phyloP scores from a whole-genome alignment of 2,797 vertebrate genomes.

The Semotilus atromaculatus region DNA sequence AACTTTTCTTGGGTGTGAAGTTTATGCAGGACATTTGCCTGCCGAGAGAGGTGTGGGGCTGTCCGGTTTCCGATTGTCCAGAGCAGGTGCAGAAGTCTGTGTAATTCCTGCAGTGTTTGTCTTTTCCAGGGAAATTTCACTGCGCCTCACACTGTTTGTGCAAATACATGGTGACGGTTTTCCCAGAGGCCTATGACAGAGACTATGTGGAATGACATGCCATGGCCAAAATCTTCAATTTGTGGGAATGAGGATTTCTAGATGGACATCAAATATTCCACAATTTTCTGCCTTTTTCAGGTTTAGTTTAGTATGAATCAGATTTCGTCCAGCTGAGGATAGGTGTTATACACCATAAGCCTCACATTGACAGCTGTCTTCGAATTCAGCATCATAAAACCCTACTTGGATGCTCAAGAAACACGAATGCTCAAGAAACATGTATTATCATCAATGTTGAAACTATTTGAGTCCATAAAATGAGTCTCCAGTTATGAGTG shows the following conservation, averaged over 20 bases:
- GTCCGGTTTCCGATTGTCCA: slow-evolving; percentile 28
- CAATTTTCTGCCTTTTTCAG: slow-evolving; percentile 33
- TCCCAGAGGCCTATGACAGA: slow-evolving; percentile 34
- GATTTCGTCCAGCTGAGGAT: not conserved
- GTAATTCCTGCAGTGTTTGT: slow-evolving; percentile 20
- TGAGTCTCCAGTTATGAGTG: not conserved
- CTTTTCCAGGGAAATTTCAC: slow-evolving; percentile 26
- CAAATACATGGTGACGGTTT: not conserved
- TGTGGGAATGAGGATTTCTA: slow-evolving; percentile 31
- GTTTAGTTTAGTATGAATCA: slow-evolving; percentile 31
- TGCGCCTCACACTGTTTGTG: not conserved
- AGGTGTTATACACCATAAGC: not conserved
- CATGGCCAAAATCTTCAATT: slow-evolving; percentile 33
- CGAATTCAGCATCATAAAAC: not conserved
- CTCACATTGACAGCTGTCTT: not conserved
- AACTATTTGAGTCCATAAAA: not conserved
- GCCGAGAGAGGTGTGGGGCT: slow-evolving; percentile 40
- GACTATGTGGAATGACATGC: slow-evolving; percentile 26
- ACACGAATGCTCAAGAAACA: not conserved
- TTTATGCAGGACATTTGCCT: slow-evolving; percentile 52
- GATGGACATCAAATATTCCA: slow-evolving; percentile 23
- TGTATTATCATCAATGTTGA: not conserved
- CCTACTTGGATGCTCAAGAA: not conserved
- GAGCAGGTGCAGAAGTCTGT: slow-evolving; percentile 57
- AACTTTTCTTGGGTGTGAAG: slow-evolving; percentile 58